A percentile compares a stretch with the other conserved stretches of the same genome.
phyloP scores from a whole-genome alignment of 2,113 vertebrate genomes.

The Connochaetes taurinus region DNA sequence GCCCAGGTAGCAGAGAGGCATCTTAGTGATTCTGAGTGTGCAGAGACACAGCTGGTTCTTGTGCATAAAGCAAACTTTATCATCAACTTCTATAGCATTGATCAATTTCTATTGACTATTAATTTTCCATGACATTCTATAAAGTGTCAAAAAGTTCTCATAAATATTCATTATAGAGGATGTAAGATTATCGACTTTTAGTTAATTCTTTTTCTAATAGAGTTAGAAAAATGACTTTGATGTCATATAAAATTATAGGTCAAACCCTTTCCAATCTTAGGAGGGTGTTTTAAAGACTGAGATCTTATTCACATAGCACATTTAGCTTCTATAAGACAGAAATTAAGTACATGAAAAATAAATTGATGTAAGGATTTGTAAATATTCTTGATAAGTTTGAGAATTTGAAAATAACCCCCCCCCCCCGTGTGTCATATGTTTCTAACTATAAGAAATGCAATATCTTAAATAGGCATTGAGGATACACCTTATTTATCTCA shows the following conservation, averaged over 20 bases:
- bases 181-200: slow-evolving; percentile 5
- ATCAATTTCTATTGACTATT: neutral
- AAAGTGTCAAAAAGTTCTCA: neutral
- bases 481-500: slow-evolving; percentile 10
- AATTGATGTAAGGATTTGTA: neutral
- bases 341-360: neutral
- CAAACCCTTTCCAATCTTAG: neutral
- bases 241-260: neutral
- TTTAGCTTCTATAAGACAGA: neutral
- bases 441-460: slow-evolving; percentile 1
- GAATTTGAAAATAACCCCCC: slow-evolving; percentile 20
- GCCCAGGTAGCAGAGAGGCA: neutral
- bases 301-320: neutral
- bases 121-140: neutral
- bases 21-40: neutral
- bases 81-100: neutral
- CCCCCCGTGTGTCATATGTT: neutral
- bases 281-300: neutral
- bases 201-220: neutral
- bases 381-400: neutral
- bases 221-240: neutral
- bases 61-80: neutral
- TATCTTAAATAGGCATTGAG: neutral
- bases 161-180: neutral
- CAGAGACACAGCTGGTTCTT: neutral